phyloP scores from a whole-genome alignment of 2,888 invertebrate species.

The Chrysolina oricalcia region DNA sequence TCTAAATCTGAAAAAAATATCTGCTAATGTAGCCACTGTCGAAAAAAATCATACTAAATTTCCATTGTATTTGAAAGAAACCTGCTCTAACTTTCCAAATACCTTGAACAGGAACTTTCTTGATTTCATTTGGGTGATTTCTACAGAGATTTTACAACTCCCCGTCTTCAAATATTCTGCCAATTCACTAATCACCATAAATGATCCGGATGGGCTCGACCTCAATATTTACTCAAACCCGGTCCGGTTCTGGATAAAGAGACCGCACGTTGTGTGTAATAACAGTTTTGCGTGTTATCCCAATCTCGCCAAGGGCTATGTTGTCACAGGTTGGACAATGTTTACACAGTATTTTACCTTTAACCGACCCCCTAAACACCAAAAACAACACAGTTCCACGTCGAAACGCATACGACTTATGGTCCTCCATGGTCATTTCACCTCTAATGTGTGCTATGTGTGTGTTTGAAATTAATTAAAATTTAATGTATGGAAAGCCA shows the following conservation, averaged over 20 bases:
- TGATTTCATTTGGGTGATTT: too few species aligned
- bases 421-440: constrained; percentile 52
- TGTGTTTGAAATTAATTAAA: constrained; percentile 58
- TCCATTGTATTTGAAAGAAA: too few species aligned
- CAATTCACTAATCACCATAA: constrained; percentile 16
- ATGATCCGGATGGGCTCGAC: constrained; percentile 16
- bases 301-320: constrained; percentile 61
- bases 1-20: too few species aligned
- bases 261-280: constrained; percentile 60
- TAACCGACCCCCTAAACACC: constrained; percentile 53
- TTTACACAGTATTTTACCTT: constrained; percentile 57
- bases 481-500: constrained; percentile 52
- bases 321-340: constrained; percentile 62
- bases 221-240: constrained; percentile 33
- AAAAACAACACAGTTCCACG: constrained; percentile 52
- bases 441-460: constrained; percentile 54
- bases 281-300: constrained; percentile 66
- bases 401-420: constrained; percentile 52
- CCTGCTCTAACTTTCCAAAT: too few species aligned
- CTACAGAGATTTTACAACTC: neutral
- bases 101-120: too few species aligned
- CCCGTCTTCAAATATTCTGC: neutral
- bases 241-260: constrained; percentile 43
- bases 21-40: too few species aligned
- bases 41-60: too few species aligned